These are phyloP conservation scores for Phrynosoma platyrhinos DNA, from an alignment of 2,113 vertebrate species.

Conservation along the genomic window DNA sequence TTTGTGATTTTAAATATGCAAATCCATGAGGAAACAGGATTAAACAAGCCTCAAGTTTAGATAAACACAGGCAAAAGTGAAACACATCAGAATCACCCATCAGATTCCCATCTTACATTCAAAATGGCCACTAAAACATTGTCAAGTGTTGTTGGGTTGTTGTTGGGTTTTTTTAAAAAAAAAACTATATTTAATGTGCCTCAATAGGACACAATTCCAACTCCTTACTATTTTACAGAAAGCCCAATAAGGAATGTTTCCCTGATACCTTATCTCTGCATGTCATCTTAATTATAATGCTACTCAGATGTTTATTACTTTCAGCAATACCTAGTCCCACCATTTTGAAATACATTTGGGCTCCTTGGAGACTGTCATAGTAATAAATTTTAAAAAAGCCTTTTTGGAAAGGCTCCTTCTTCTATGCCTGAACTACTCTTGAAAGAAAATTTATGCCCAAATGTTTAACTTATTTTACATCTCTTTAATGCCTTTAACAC, in stretches of 20 bases:
- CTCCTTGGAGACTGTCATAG: background rate
- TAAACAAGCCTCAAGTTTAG: background rate
- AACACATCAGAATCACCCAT: background rate
- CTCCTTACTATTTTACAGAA: background rate
- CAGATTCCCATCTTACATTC: background rate
- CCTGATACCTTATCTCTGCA: background rate
- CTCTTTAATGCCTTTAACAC: background rate
- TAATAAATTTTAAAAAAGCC: background rate
- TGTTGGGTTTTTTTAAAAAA: background rate
- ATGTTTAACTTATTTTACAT: background rate
- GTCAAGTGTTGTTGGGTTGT: background rate
- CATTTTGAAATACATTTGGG: conserved; percentile 5
- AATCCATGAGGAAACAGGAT: background rate
- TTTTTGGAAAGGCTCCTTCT: background rate
- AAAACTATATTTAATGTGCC: background rate
- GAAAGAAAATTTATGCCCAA: background rate
- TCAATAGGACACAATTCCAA: background rate
- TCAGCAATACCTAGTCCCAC: background rate
- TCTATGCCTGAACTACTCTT: background rate
- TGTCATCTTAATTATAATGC: background rate
- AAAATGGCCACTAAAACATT: background rate
- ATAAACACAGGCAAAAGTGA: background rate
- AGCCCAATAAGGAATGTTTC: background rate
- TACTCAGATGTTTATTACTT: background rate
- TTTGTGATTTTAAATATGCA: background rate